phyloP scores from a whole-genome alignment of 2,888 invertebrate species.

The Agonopterix arenella region DNA sequence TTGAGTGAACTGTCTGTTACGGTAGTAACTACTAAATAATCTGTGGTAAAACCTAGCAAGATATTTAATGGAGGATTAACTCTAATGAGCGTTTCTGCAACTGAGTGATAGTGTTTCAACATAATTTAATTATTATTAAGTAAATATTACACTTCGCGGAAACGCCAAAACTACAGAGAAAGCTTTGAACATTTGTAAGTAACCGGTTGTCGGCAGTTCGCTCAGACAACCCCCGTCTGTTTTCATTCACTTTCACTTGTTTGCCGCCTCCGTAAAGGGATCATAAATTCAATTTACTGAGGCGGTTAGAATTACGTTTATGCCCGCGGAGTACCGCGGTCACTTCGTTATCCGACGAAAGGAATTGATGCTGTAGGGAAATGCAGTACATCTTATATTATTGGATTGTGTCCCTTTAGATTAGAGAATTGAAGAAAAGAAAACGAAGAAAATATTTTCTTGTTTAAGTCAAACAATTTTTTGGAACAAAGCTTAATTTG shows the following conservation, averaged over 20 bases:
- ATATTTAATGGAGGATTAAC: no score
- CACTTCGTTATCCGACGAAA: conserved; percentile 15
- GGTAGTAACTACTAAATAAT: no score
- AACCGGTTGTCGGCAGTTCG: background rate
- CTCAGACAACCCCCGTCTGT: conserved; percentile 1
- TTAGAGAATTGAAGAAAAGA: background rate
- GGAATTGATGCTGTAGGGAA: conserved; percentile 5
- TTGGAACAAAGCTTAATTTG: background rate
- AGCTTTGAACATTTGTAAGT: background rate
- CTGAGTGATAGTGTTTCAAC: no score
- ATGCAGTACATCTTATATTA: conserved; percentile 5
- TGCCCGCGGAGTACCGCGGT: conserved; percentile 10
- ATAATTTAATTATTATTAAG: no score
- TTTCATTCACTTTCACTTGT: conserved; percentile 9
- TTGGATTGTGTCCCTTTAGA: background rate
- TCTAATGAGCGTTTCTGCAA: no score
- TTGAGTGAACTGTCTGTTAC: no score
- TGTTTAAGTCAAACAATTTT: background rate
- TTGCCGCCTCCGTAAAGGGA: conserved; percentile 13
- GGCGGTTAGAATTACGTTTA: conserved; percentile 15
- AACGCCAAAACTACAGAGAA: no score
- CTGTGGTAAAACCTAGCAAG: no score
- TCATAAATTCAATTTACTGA: conserved; percentile 18
- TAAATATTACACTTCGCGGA: no score
- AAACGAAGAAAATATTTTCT: background rate